phyloP scores from a whole-genome alignment of 2,113 vertebrate genomes.

The Caloenas nicobarica region DNA sequence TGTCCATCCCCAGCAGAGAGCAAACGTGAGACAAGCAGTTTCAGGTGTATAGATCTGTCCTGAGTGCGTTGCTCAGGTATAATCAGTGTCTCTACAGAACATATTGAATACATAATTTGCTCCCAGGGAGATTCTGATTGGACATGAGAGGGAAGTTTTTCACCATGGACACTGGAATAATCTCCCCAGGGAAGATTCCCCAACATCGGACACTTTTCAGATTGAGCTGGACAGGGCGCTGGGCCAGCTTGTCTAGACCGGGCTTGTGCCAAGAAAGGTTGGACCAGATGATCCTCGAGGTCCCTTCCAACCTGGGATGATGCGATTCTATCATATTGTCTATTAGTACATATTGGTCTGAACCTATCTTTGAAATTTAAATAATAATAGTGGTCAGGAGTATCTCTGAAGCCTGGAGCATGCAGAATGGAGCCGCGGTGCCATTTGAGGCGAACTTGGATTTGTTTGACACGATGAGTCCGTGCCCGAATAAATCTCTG shows the following conservation, averaged over 20 bases:
- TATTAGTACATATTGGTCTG: not conserved
- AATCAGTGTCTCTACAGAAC: not conserved
- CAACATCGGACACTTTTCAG: too few species aligned
- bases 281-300: too few species aligned
- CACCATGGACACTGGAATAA: too few species aligned
- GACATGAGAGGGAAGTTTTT: too few species aligned
- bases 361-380: not conserved
- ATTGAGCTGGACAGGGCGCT: too few species aligned
- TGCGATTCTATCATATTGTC: not conserved
- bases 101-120: accelerated
- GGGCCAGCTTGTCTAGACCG: too few species aligned
- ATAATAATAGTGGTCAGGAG: too few species aligned
- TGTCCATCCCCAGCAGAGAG: not conserved
- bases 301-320: too few species aligned
- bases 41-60: not conserved
- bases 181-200: too few species aligned
- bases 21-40: accelerated
- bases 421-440: not conserved
- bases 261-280: too few species aligned
- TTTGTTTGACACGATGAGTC: not conserved
- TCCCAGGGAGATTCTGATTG: too few species aligned
- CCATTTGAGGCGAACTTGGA: not conserved
- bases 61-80: accelerated
- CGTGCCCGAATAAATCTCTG: not conserved
- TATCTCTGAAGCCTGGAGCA: too few species aligned